These are phyloP conservation scores for Planococcus citri DNA, from an alignment of 1,140 invertebrate species.

Conservation along the genomic window DNA sequence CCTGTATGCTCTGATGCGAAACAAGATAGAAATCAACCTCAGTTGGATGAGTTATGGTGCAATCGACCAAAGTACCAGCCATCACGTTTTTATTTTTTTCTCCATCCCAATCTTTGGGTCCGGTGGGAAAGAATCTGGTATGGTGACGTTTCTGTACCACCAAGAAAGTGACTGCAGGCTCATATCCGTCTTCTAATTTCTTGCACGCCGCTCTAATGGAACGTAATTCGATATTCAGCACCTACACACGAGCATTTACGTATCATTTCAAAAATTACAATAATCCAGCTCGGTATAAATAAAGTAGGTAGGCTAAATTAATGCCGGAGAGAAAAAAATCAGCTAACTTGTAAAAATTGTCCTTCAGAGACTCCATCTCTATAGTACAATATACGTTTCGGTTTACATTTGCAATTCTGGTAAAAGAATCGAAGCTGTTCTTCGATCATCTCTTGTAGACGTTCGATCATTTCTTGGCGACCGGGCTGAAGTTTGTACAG, in stretches of 20 bases:
- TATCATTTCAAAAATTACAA: too few species aligned
- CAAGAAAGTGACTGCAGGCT: constrained; percentile 63
- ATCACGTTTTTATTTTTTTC: constrained; percentile 54
- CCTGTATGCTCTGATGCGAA: constrained; percentile 52
- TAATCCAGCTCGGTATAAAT: too few species aligned
- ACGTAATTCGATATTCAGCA: constrained; percentile 44
- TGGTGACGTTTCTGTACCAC: constrained; percentile 88
- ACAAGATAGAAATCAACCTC: constrained; percentile 79
- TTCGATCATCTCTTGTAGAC: constrained; percentile 56
- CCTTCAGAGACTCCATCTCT: constrained; percentile 82
- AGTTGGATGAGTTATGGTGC: constrained; percentile 61
- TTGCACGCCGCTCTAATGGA: constrained; percentile 54
- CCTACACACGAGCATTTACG: constrained; percentile 29
- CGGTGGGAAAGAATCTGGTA: constrained; percentile 53
- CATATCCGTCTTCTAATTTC: constrained; percentile 35
- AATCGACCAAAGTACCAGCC: constrained; percentile 74
- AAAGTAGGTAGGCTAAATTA: neutral
- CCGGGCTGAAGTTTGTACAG: constrained; percentile 52
- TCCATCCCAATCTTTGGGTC: constrained; percentile 33
- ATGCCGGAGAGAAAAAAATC: neutral
- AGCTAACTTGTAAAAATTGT: constrained; percentile 53
- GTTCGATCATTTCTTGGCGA: constrained; percentile 54
- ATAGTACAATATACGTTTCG: constrained; percentile 52
- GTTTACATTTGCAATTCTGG: constrained; percentile 36
- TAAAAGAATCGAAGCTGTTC: constrained; percentile 44